phyloP scores from a whole-genome alignment of 2,797 vertebrate genomes.

The Lutjanus argentimaculatus region DNA sequence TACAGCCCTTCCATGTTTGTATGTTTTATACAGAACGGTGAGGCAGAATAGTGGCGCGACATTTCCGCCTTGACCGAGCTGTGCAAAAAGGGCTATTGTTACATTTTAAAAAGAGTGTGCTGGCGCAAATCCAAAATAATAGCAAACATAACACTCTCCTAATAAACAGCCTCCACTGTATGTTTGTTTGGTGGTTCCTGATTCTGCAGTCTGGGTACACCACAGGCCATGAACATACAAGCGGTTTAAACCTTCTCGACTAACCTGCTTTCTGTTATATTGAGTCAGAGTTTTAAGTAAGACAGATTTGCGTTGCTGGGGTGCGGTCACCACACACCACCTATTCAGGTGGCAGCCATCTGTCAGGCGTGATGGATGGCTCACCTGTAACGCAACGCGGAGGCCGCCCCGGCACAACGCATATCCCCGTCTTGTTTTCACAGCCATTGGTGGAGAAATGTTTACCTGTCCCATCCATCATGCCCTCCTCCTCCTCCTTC shows the following conservation, averaged over 20 bases:
- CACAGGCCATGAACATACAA: conserved; percentile 20
- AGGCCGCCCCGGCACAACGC: conserved; percentile 24
- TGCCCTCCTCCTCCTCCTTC: conserved; percentile 12
- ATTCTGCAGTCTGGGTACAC: conserved; percentile 29
- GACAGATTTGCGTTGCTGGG: conserved; percentile 53
- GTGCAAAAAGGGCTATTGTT: not conserved
- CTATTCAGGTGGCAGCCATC: conserved; percentile 73
- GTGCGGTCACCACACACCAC: conserved; percentile 57
- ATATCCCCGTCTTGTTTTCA: conserved; percentile 72
- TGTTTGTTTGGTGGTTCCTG: conserved; percentile 37
- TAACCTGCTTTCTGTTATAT: conserved; percentile 48
- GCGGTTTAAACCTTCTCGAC: conserved; percentile 45
- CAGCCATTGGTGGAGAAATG: conserved; percentile 73
- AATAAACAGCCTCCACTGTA: not conserved
- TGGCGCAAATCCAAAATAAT: conserved; percentile 21
- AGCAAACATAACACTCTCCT: not conserved
- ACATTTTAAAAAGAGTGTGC: conserved; percentile 1
- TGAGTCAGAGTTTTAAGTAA: conserved; percentile 51
- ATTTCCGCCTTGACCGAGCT: no score
- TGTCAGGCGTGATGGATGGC: conserved; percentile 76
- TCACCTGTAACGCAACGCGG: conserved; percentile 48
- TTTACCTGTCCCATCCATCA: conserved; percentile 84
- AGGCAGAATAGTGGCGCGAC: no score
- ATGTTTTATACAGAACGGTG: no score
- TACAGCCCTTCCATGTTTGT: no score